Percentiles rank a stretch among this genome's conserved stretches.
phyloP scores from a whole-genome alignment of 2,797 vertebrate genomes.

The Huso huso region DNA sequence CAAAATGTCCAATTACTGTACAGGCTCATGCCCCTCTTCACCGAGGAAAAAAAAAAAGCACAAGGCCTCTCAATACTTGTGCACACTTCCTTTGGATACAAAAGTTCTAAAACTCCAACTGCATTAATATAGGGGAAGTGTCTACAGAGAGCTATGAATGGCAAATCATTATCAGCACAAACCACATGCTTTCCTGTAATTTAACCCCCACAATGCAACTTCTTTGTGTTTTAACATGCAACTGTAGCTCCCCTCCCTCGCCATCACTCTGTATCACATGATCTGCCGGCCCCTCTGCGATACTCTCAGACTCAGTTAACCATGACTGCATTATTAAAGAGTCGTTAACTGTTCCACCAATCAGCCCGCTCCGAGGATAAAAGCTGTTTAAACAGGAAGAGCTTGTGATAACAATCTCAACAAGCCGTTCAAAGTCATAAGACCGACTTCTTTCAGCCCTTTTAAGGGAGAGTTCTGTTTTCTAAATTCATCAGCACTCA shows the following conservation, averaged over 20 bases:
- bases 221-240: background rate
- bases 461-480: constrained; percentile 36
- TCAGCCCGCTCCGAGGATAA: constrained; percentile 20
- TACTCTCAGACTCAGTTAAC: background rate
- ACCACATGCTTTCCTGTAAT: background rate
- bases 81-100: too few relatives aligned
- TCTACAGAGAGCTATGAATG: too few relatives aligned
- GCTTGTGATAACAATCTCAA: constrained; percentile 51
- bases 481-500: background rate
- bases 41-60: too few relatives aligned
- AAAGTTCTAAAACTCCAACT: too few relatives aligned
- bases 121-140: too few relatives aligned
- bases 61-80: too few relatives aligned
- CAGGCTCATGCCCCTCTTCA: too few relatives aligned
- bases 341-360: background rate
- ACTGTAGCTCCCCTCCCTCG: background rate
- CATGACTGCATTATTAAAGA: background rate
- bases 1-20: too few relatives aligned
- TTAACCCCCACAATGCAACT: background rate
- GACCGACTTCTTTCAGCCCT: constrained; percentile 43
- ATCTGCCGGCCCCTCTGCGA: background rate
- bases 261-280: background rate
- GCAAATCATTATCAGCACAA: background rate
- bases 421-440: constrained; percentile 37
- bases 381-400: constrained; percentile 55